Conservation (phyloP, 2,797 vertebrate species). For the Phoxinus dragarum region DNA sequence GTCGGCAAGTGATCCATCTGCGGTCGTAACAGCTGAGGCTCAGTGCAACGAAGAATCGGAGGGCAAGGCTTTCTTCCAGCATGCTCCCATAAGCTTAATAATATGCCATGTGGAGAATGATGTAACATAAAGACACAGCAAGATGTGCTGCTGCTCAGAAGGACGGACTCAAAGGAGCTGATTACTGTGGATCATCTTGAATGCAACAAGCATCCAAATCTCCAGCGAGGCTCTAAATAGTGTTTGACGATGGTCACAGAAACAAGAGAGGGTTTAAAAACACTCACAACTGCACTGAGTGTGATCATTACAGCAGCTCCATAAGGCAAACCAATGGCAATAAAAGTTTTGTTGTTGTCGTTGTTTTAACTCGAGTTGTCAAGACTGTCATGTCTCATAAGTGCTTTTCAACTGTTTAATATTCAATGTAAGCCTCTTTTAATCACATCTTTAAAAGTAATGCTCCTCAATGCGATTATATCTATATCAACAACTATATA, state of each 20-base stretch:
- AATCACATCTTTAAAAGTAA: neutral
- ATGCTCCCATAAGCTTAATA: constrained; percentile 77
- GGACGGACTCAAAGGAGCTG: constrained; percentile 78
- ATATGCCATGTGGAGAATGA: constrained; percentile 78
- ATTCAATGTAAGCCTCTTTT: neutral
- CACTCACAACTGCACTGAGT: constrained; percentile 67
- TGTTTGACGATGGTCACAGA: constrained; percentile 78
- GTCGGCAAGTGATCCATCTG: constrained; percentile 73
- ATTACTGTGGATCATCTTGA: constrained; percentile 83
- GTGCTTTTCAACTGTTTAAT: neutral
- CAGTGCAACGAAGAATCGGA: constrained; percentile 72
- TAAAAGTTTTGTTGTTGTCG: constrained; percentile 62
- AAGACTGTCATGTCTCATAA: constrained; percentile 69
- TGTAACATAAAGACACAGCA: constrained; percentile 81
- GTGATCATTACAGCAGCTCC: constrained; percentile 71
- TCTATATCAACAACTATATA: neutral
- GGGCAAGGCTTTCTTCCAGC: constrained; percentile 71
- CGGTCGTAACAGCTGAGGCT: constrained; percentile 72
- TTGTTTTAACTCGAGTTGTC: constrained; percentile 66
- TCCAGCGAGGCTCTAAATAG: constrained; percentile 78
- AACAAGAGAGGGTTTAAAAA: constrained; percentile 75
- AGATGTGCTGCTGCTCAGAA: constrained; percentile 69
- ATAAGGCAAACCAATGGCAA: constrained; percentile 69
- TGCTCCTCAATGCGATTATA: neutral
- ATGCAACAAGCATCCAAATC: constrained; percentile 79